Evolutionary conservation across 1,140 invertebrate species (phyloP), one percentile per base, ranked within the genome.

Genomic region (Contarinia nasturtii): DNA sequence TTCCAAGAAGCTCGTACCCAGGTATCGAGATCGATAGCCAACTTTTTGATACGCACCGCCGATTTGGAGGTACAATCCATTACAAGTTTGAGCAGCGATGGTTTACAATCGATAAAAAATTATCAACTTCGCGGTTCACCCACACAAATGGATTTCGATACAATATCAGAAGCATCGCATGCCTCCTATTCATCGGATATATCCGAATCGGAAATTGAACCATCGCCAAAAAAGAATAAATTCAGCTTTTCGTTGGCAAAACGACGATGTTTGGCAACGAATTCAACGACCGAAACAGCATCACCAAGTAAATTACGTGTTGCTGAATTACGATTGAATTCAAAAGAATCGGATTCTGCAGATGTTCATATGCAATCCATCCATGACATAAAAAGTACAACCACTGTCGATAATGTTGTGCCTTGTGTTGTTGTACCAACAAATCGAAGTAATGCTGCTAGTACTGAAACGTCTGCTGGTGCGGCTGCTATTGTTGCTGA

Each of bases 21-120:
- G 3, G 74, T 74, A 1, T 68, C 66, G 52, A 66, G 71, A 55
- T 79, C 78, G 20, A 79, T 84, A 53, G 71, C 77, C 1, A 77
- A 77, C n/a, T 83, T 82, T 54, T 64, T 83, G 20, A 71, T 76
- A 52, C 73, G 70, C 50, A 70, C 71, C 47, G 75, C 73, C 53
- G 73, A 77, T 54, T 70, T 81, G 14, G 76, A 79, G 51, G 79
- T 81, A 19, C 79, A 82, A 54, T 78, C 79, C 1, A 69, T 81
- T 48, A 70, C 79, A 46, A 75, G 70, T 48, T 65, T 77, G 48
- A 67, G 69, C 52, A 75, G 71, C 57, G 43, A 22, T n/a, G 43
- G 43, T n/a, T 12, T 22, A 22, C 18, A 12, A n/a, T 19, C 43
- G 22, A 44, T 18, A 8, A 12, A n/a, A 18, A 43, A 18, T 19